Base-by-base conservation (phyloP, 2,888 invertebrate species). In the Noctua comes region DNA sequence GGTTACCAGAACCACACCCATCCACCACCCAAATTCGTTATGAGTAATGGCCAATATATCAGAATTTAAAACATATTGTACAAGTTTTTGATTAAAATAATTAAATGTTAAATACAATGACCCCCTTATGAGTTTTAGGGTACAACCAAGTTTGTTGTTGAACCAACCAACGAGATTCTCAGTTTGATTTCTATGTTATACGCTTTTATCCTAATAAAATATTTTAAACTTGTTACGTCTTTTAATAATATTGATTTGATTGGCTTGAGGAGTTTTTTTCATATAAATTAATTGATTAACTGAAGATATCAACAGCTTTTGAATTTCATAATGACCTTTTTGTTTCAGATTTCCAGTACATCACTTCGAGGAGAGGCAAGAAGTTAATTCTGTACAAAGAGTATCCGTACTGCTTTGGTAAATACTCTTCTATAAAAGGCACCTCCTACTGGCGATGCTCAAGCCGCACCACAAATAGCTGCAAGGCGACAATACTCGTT, bases 401-500 rank as follows among this genome's bases (percentile, higher is more conserved):
- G 31, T 64, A 64, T 64, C 62, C 62, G 11, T 64, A 5, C 7
- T 64, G 4, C 21, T 64, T 64, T 36, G 62, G 31, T 4, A 8
- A 36, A 64, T 64, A 64, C 4, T 64, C 62, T 31, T 36, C 62
- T 36, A 31, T 21, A 10, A 64, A 36, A 64, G 31, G 62, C 4
- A 36, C 62, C 31, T 64, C 62, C 31, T 21, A 64, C 62, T 64
- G 62, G 62, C 62, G 62, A 64, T 81, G 80, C 51, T 40, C 81
- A 16, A 46, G 66, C 8, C 62, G 81, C 10, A 73, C 48, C 3
- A 51, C 21, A 40, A 48, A 48, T 11, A 80, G 43, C 16, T 79
- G 79, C n/a, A 80, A 79, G 57, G 79, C 83, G 2, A 40, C 72
- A 36, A 31, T 84, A 62, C 40, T 48, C 8, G 27, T 84, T 24